Evolutionary conservation across 2,113 vertebrate species (phyloP).

Genomic region (Oxyura jamaicensis): DNA sequence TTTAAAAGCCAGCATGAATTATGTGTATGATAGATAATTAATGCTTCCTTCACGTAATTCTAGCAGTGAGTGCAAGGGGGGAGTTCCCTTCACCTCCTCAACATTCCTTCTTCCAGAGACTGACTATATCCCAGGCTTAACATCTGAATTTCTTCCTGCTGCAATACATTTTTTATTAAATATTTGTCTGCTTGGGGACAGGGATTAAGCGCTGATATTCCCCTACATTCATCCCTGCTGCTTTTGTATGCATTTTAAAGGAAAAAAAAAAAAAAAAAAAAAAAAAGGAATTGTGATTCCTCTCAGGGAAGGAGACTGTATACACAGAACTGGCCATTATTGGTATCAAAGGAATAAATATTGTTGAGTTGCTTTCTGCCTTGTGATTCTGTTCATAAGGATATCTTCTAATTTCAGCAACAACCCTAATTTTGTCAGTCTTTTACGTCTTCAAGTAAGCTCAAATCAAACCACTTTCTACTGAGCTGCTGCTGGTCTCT

Average conservation of each 20-base stretch:
- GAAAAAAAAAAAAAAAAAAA: not conserved
- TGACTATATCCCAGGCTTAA: not conserved
- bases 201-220: not conserved
- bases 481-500: not conserved
- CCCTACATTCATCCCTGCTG: not conserved
- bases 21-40: not conserved
- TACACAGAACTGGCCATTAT: not conserved
- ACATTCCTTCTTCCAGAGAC: not conserved
- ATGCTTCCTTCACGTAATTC: not conserved
- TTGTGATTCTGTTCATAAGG: not conserved
- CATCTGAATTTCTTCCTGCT: not conserved
- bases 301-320: not conserved
- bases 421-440: not conserved
- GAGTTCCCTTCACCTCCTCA: not conserved
- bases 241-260: rapidly evolving
- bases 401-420: not conserved
- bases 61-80: not conserved
- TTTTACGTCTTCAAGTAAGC: not conserved
- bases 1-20: not conserved
- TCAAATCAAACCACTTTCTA: not conserved
- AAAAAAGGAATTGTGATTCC: not conserved
- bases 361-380: not conserved
- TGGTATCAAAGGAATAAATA: not conserved
- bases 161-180: not conserved
- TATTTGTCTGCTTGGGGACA: not conserved